Percentiles rank a stretch among this genome's conserved stretches.
phyloP scores from a whole-genome alignment of 2,797 vertebrate species.

The Microctenopoma lineatum region DNA sequence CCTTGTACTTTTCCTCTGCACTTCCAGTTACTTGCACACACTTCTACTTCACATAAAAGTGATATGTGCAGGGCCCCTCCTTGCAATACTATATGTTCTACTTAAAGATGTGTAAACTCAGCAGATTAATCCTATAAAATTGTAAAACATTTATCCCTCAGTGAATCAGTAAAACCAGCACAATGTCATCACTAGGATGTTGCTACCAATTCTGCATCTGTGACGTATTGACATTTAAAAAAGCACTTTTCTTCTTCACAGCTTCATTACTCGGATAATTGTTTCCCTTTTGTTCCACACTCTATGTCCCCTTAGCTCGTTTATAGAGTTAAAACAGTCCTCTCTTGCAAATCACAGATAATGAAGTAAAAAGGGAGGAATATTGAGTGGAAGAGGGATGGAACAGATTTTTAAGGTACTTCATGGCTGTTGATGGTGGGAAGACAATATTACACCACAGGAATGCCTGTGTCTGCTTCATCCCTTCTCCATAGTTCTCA shows the following conservation, averaged over 20 bases:
- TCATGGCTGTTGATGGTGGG: background rate
- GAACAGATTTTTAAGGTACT: background rate
- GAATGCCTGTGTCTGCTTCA: background rate
- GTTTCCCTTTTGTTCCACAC: conserved; percentile 30
- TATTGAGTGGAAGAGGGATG: conserved; percentile 39
- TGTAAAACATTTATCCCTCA: background rate
- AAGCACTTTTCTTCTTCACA: conserved; percentile 39
- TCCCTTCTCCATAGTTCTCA: background rate
- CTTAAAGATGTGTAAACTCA: too few relatives aligned
- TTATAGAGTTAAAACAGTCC: conserved; percentile 39
- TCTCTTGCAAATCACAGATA: conserved; percentile 43
- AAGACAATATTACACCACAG: background rate
- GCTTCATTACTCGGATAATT: conserved; percentile 53
- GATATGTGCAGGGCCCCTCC: too few relatives aligned
- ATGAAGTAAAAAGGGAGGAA: conserved; percentile 29
- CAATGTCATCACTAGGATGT: too few relatives aligned
- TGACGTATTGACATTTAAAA: conserved; percentile 21
- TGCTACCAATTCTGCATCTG: too few relatives aligned
- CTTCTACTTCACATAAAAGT: background rate
- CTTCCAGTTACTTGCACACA: background rate
- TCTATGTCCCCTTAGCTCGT: conserved; percentile 21
- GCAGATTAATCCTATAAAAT: background rate
- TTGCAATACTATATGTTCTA: too few relatives aligned
- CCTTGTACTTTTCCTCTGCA: too few relatives aligned
- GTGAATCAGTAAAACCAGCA: background rate